Evolutionary conservation across 1,140 invertebrate species (phyloP).

Genomic region (Pectinophora gossypiella): DNA sequence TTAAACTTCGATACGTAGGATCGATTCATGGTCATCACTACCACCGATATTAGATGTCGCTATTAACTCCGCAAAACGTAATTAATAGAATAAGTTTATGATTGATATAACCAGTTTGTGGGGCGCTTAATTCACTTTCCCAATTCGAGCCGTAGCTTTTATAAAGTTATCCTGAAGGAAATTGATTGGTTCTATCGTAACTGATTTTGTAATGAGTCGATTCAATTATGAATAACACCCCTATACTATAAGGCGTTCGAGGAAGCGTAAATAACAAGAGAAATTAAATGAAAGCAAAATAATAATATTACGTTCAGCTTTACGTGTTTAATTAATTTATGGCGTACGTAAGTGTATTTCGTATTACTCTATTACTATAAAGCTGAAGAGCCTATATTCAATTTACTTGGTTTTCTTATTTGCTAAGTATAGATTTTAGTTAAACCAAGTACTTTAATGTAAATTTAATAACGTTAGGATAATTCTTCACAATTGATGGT

Average conservation of each 20-base stretch:
- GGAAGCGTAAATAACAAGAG: slow-evolving; percentile 40
- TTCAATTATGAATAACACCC: slow-evolving; percentile 35
- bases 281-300: slow-evolving; percentile 24
- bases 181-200: slow-evolving; percentile 57
- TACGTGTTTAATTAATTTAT: too few relatives aligned
- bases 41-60: slow-evolving; percentile 69
- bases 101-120: slow-evolving; percentile 75
- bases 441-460: too few relatives aligned
- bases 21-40: slow-evolving; percentile 37
- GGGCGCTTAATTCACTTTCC: slow-evolving; percentile 73
- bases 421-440: too few relatives aligned
- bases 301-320: slow-evolving; percentile 12
- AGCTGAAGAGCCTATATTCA: too few relatives aligned
- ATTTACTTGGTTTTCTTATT: too few relatives aligned
- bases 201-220: slow-evolving; percentile 52
- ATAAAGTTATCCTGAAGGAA: slow-evolving; percentile 69
- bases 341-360: too few relatives aligned
- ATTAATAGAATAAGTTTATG: slow-evolving; percentile 76
- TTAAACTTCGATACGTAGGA: too few relatives aligned
- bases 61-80: slow-evolving; percentile 76
- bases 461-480: too few relatives aligned
- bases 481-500: too few relatives aligned
- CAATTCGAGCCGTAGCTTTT: slow-evolving; percentile 59
- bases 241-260: slow-evolving; percentile 17
- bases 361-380: too few relatives aligned